Evolutionary conservation across 2,888 invertebrate genomes (phyloP).

Genomic region (Amphipyra berbera): DNA sequence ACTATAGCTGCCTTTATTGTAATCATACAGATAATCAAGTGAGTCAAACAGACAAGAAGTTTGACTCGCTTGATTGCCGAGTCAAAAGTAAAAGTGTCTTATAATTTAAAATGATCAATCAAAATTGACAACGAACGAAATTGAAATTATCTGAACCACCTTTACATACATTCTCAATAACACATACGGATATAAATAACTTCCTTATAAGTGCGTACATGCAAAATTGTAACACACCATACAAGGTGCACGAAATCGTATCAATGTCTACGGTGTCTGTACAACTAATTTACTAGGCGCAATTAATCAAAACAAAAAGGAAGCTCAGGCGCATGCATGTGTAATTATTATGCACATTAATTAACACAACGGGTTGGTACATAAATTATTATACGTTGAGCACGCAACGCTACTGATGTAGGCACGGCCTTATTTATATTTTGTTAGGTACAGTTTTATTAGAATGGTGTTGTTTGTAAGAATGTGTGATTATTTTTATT

Average conservation of each 20-base stretch:
- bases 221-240: constrained; percentile 43
- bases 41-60: constrained; percentile 10
- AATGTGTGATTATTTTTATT: background rate
- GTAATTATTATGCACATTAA: constrained; percentile 90
- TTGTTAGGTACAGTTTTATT: constrained; percentile 26
- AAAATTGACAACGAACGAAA: constrained; percentile 43
- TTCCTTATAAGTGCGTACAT: constrained; percentile 36
- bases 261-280: constrained; percentile 66
- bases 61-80: constrained; percentile 11
- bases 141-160: constrained; percentile 37
- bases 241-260: constrained; percentile 47
- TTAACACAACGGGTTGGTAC: constrained; percentile 77
- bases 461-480: constrained; percentile 6
- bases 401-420: constrained; percentile 74
- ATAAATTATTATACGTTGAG: constrained; percentile 80
- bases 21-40: too few species aligned
- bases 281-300: constrained; percentile 80
- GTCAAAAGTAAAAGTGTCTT: constrained; percentile 41
- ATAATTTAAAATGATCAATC: constrained; percentile 40
- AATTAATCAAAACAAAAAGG: constrained; percentile 89
- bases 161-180: constrained; percentile 15
- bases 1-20: too few species aligned
- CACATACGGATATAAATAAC: constrained; percentile 17
- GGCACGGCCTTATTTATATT: constrained; percentile 50
- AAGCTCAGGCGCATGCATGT: constrained; percentile 86